Evolutionary conservation across 2,113 vertebrate species (phyloP).

Genomic region (Lethenteron camtschaticum): DNA sequence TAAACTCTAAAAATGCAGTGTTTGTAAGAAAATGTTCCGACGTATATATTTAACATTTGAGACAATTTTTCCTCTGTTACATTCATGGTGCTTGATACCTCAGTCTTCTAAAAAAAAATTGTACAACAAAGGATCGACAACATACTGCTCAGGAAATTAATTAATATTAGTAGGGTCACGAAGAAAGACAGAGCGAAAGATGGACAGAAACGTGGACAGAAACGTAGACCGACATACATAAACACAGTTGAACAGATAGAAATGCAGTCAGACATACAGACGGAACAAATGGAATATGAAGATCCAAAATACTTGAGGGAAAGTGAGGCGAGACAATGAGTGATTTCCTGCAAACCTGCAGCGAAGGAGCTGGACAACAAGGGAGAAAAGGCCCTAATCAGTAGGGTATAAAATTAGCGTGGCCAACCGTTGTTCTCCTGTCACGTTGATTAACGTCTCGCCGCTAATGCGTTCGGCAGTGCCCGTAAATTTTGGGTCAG

Average conservation of each 20-base stretch:
- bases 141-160: too few relatives aligned
- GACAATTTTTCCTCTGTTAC: too few relatives aligned
- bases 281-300: neutral
- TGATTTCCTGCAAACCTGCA: neutral
- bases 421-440: slow-evolving; percentile 2
- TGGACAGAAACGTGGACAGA: neutral
- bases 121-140: too few relatives aligned
- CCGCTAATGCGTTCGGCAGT: slow-evolving; percentile 4
- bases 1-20: too few relatives aligned
- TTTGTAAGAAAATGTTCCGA: too few relatives aligned
- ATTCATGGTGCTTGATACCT: too few relatives aligned
- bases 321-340: slow-evolving; percentile 1
- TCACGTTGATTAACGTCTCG: slow-evolving; percentile 4
- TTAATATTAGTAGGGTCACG: too few relatives aligned
- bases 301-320: neutral
- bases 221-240: neutral
- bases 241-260: neutral
- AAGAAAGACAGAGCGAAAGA: too few relatives aligned
- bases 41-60: too few relatives aligned
- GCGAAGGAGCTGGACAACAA: neutral
- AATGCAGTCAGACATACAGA: neutral
- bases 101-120: too few relatives aligned
- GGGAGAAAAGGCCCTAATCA: slow-evolving; percentile 5
- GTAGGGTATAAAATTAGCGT: slow-evolving; percentile 6
- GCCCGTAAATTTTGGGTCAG: slow-evolving; percentile 4